Base-by-base conservation (phyloP, 1,140 invertebrate species). In the Leptinotarsa undecemlineata region DNA sequence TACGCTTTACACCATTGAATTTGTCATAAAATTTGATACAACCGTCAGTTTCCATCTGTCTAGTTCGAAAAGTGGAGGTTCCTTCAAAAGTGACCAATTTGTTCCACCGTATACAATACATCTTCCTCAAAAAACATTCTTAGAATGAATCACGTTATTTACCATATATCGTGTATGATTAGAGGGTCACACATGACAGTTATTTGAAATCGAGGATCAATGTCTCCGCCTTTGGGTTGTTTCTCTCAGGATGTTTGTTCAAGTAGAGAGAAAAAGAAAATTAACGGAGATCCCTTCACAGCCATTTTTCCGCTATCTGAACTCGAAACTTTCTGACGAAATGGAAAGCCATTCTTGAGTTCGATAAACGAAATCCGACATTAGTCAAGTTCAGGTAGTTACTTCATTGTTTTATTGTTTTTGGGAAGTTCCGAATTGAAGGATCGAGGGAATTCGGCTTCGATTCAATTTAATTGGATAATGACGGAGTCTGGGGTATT, bases 311-410 rank as follows among this genome's bases (percentile, higher is more conserved):
- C 51, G 51, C 51, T 57, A 57, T 57, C 51, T 57, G 51, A 57
- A 57, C 51, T 57, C 51, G 51, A 57, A 57, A 57, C 15, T 57
- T 57, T 57, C n/a, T 19, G 51, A 57, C 15, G 51, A 57, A 57
- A 57, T 57, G 51, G 51, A 57, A 57, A 57, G 51, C 51, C 17
- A 57, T 57, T 57, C 51, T 17, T 57, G 51, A 19, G 51, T 57
- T 57, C 51, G 51, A 57, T 57, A 57, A 57, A 57, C 51, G 51
- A 57, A 57, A 57, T 57, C 51, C n/a, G 14, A 19, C n/a, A 57
- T 57, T 57, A 57, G 51, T 57, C 51, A 57, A 57, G 51, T 57
- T 57, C 51, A 57, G 51, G 51, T 57, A 57, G 51, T 57, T 57
- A 57, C 51, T 57, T 57, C 51, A 57, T 57, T 57, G 51, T 57